Evolutionary conservation across 1,140 invertebrate species (phyloP).

Genomic region (Caenorhabditis briggsae): DNA sequence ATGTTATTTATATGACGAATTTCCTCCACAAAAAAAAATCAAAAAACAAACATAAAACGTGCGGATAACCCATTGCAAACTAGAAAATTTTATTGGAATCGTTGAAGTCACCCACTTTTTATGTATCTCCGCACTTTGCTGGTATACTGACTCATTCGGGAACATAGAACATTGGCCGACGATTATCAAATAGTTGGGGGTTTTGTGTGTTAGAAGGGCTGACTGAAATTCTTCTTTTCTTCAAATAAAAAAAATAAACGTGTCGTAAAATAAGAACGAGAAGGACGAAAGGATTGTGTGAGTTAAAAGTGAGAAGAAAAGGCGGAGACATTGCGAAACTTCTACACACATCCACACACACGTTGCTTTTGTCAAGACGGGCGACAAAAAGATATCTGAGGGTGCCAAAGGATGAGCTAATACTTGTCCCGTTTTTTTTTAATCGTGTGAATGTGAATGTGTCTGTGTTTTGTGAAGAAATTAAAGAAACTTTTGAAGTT

Average conservation of each 20-base stretch:
- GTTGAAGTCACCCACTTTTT: conserved; percentile 4
- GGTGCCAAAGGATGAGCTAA: conserved; percentile 13
- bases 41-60: neutral
- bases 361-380: conserved; percentile 36
- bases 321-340: conserved; percentile 45
- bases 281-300: conserved; percentile 2
- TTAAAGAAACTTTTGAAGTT: too few relatives aligned
- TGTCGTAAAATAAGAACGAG: conserved; percentile 10
- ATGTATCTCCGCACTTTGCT: neutral
- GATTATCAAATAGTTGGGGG: neutral
- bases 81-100: neutral
- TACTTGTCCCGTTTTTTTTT: neutral
- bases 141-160: neutral
- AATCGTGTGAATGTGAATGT: neutral
- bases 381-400: conserved; percentile 1
- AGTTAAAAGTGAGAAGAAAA: conserved; percentile 29
- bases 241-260: neutral
- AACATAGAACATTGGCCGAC: neutral
- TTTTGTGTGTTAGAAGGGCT: neutral
- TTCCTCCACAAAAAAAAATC: neutral
- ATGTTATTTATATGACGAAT: conserved; percentile 31
- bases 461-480: neutral
- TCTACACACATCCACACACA: neutral
- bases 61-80: neutral
- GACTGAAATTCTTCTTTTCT: neutral